Percentiles rank a stretch among this genome's conserved stretches.
These are phyloP conservation scores for Halyomorpha halys DNA, from an alignment of 1,140 invertebrate genomes.

Conservation along the genomic window DNA sequence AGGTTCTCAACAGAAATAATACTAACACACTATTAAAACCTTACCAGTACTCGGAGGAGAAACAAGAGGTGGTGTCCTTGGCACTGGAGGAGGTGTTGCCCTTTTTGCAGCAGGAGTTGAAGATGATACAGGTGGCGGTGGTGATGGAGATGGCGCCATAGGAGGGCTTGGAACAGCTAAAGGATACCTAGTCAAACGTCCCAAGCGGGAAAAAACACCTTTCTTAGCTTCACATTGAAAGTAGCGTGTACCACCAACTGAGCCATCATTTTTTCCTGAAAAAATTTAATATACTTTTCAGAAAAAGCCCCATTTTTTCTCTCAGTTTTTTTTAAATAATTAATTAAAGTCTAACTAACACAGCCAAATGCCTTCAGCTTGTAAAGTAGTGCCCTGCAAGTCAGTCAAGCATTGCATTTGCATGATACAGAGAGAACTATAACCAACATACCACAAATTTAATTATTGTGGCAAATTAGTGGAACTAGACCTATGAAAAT, in stretches of 20 bases:
- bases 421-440: no score
- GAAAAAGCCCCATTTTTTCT: no score
- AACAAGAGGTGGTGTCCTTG: slow-evolving; percentile 17
- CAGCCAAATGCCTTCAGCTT: no score
- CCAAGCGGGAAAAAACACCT: slow-evolving; percentile 86
- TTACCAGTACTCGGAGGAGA: slow-evolving; percentile 14
- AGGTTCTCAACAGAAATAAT: no score
- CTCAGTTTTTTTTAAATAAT: no score
- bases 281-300: slow-evolving; percentile 24
- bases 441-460: no score
- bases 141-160: slow-evolving; percentile 4
- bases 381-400: no score
- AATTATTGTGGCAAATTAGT: no score
- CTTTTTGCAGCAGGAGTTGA: slow-evolving; percentile 17
- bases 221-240: slow-evolving; percentile 89
- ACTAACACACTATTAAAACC: no score
- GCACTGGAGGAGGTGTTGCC: slow-evolving; percentile 14
- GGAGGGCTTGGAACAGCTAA: slow-evolving; percentile 34
- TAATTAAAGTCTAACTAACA: no score
- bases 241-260: slow-evolving; percentile 80
- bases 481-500: no score
- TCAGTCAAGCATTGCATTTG: no score
- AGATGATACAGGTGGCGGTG: slow-evolving; percentile 10
- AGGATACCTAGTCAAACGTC: slow-evolving; percentile 68
- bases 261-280: slow-evolving; percentile 92